Evolutionary conservation across 53 echinoderm and acorn worm genomes (phyloP).

Genomic region (Pentamera pediparva): DNA sequence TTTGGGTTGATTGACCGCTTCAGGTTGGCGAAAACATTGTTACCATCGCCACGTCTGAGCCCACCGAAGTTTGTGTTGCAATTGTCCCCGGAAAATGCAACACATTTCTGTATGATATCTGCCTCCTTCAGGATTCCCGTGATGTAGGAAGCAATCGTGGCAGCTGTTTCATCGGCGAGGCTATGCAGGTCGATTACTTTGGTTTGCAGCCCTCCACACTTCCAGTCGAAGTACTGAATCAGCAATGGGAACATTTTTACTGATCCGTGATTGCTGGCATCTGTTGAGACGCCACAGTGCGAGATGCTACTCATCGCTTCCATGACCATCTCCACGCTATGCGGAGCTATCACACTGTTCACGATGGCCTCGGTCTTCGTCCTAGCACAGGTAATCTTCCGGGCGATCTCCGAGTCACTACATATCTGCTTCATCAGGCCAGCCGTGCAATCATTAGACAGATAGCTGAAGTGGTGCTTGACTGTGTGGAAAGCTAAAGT

Average conservation of each 20-base stretch:
- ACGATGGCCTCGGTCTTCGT: slow-evolving; percentile 1
- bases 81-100: slow-evolving; percentile 8
- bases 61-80: slow-evolving; percentile 13
- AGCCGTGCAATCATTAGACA: background rate
- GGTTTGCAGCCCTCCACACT: background rate
- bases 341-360: background rate
- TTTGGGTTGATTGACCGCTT: background rate
- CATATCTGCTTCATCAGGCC: background rate
- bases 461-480: background rate
- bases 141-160: slow-evolving; percentile 4
- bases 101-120: slow-evolving; percentile 3
- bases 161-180: slow-evolving; percentile 1
- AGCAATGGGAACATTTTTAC: slow-evolving; percentile 4
- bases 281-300: background rate
- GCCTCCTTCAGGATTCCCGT: background rate
- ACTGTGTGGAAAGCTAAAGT: background rate
- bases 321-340: background rate
- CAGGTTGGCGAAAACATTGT: slow-evolving; percentile 5
- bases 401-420: background rate
- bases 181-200: slow-evolving; percentile 13
- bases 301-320: slow-evolving; percentile 1
- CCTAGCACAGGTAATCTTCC: background rate
- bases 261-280: slow-evolving; percentile 4
- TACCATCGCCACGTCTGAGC: background rate
- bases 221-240: background rate